Conservation (phyloP, 1,140 invertebrate genomes). For the Bradysia coprophila region DNA sequence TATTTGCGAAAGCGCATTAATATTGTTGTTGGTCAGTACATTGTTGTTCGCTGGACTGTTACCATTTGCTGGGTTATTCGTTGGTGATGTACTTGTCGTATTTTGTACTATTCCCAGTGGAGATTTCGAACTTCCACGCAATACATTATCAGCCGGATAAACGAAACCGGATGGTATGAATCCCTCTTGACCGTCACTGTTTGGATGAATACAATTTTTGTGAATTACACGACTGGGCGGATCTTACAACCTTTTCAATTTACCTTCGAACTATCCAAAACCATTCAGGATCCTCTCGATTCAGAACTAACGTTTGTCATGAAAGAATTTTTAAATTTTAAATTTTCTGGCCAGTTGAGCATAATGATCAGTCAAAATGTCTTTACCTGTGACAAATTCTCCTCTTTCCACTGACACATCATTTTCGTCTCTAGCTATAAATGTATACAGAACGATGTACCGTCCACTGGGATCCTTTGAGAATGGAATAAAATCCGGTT, state of each 20-base stretch:
- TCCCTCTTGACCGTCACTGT: constrained; percentile 84
- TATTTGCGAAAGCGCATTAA: neutral
- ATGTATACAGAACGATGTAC: constrained; percentile 85
- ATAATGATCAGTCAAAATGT: too few relatives aligned
- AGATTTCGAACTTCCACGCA: constrained; percentile 35
- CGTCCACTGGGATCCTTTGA: constrained; percentile 79
- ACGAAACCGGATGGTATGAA: constrained; percentile 92
- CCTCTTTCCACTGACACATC: constrained; percentile 85
- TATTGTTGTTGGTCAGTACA: neutral
- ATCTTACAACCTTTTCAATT: too few relatives aligned
- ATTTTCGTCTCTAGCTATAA: constrained; percentile 82
- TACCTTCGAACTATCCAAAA: constrained; percentile 85
- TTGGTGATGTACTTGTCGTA: neutral
- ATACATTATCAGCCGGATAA: constrained; percentile 67
- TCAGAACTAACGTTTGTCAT: constrained; percentile 61
- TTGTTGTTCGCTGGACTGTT: neutral
- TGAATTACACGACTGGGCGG: too few relatives aligned
- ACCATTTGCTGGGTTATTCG: neutral
- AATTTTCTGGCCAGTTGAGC: too few relatives aligned
- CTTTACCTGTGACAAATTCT: constrained; percentile 65
- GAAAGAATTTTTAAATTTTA: too few relatives aligned
- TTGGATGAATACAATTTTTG: too few relatives aligned
- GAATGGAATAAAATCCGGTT: constrained; percentile 51
- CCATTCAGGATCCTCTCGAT: constrained; percentile 88
- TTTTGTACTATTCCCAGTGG: constrained; percentile 6